These are phyloP conservation scores for Dicrostonyx torquatus DNA, from an alignment of 2,797 vertebrate genomes.

Conservation along the genomic window DNA sequence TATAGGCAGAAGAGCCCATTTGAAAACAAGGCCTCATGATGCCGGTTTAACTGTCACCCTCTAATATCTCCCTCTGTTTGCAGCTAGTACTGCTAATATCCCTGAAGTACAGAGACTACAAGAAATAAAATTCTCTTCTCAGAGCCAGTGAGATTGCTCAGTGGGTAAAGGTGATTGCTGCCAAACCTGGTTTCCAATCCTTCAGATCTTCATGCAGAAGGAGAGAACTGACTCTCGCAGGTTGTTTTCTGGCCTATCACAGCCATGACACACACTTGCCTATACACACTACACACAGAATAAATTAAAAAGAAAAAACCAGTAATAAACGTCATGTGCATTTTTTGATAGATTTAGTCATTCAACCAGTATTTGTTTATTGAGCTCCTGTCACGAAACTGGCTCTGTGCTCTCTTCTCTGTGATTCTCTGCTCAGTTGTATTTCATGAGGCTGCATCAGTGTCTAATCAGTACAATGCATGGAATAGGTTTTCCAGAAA, in stretches of 20 bases:
- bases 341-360: constrained; percentile 3
- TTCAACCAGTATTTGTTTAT: constrained; percentile 18
- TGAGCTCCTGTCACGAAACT: neutral
- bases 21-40: constrained; percentile 50
- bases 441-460: neutral
- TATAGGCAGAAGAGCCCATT: constrained; percentile 19
- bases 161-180: neutral
- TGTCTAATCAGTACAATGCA: constrained; percentile 34
- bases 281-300: neutral
- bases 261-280: neutral
- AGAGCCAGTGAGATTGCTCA: neutral
- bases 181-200: neutral
- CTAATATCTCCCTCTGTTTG: neutral
- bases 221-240: neutral
- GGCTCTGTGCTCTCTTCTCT: neutral
- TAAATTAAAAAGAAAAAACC: neutral
- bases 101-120: neutral
- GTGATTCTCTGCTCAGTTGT: neutral
- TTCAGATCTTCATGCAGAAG: neutral
- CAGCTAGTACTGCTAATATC: neutral
- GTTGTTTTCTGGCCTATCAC: neutral
- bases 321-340: neutral
- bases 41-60: constrained; percentile 36
- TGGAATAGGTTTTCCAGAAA: constrained; percentile 27
- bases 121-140: constrained; percentile 41